Percentiles rank a stretch among this genome's conserved stretches.
phyloP scores from a whole-genome alignment of 2,888 invertebrate species.

The Thyatira batis region DNA sequence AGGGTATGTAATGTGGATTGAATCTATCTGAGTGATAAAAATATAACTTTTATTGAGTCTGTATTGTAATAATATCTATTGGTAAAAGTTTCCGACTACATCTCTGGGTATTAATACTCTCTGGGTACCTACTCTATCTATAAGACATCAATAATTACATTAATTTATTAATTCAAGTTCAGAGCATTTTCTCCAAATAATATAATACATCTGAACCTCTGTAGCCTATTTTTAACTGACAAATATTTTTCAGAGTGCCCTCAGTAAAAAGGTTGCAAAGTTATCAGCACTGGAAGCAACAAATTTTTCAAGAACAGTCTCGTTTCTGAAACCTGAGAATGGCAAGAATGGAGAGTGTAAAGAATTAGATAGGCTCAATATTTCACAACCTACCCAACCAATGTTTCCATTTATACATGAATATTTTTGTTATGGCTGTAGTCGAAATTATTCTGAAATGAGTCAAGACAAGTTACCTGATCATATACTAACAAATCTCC shows the following conservation, averaged over 20 bases:
- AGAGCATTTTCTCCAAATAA: too few species aligned
- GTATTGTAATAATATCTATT: too few species aligned
- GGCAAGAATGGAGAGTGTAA: slow-evolving; percentile 14
- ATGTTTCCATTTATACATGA: slow-evolving; percentile 60
- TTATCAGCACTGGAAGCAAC: slow-evolving; percentile 84
- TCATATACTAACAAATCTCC: slow-evolving; percentile 20
- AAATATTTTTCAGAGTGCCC: slow-evolving; percentile 75
- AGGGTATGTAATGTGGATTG: slow-evolving; percentile 77
- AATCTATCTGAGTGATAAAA: too few species aligned
- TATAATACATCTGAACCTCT: too few species aligned
- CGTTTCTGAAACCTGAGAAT: slow-evolving; percentile 31
- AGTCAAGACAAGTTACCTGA: slow-evolving; percentile 29
- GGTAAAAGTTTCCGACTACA: too few species aligned
- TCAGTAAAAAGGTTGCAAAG: slow-evolving; percentile 60
- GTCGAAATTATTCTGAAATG: slow-evolving; percentile 61
- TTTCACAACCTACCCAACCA: slow-evolving; percentile 23
- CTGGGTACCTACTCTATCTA: too few species aligned
- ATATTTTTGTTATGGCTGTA: slow-evolving; percentile 67
- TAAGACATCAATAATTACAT: too few species aligned
- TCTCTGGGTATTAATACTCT: too few species aligned
- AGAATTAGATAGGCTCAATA: slow-evolving; percentile 14
- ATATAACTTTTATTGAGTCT: too few species aligned
- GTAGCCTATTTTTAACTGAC: too few species aligned
- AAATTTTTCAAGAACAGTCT: slow-evolving; percentile 79
- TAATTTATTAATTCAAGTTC: too few species aligned